phyloP scores from a whole-genome alignment of 2,113 vertebrate species.

The Verasper variegatus region DNA sequence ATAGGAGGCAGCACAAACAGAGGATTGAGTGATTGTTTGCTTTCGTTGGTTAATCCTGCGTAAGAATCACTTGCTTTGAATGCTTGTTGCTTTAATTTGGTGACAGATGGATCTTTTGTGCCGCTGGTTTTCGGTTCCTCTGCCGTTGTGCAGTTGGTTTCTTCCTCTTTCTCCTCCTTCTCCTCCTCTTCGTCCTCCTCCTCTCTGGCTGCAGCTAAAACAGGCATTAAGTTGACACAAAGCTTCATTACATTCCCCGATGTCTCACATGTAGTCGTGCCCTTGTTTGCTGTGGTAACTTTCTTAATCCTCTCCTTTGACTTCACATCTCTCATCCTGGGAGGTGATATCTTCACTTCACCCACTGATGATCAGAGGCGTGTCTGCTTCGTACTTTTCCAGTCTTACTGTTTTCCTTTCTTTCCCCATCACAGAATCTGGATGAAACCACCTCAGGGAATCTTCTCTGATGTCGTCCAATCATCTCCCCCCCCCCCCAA shows the following conservation, averaged over 20 bases:
- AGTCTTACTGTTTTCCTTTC: constrained; percentile 20
- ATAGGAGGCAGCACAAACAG: constrained; percentile 18
- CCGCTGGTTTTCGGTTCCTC: constrained; percentile 5
- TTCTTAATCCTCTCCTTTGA: constrained; percentile 32
- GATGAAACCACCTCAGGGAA: constrained; percentile 1
- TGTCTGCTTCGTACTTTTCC: constrained; percentile 11
- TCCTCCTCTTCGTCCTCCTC: constrained; percentile 4
- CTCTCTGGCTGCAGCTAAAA: constrained; percentile 62
- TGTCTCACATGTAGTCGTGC: constrained; percentile 14
- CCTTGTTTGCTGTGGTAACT: neutral
- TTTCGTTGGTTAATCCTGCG: neutral
- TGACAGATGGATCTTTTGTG: neutral
- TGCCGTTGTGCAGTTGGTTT: neutral
- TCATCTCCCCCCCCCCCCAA: constrained; percentile 3
- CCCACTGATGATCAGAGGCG: constrained; percentile 27
- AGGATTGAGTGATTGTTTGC: constrained; percentile 2
- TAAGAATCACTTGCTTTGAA: neutral
- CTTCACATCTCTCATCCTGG: constrained; percentile 34
- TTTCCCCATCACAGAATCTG: constrained; percentile 21
- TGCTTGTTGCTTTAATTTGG: constrained; percentile 11
- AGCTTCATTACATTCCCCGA: constrained; percentile 53
- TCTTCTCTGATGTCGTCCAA: constrained; percentile 1
- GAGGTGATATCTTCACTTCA: constrained; percentile 20
- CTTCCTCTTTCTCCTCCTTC: constrained; percentile 24
- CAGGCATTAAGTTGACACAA: constrained; percentile 64